Base-by-base conservation (phyloP, 2,797 vertebrate genomes). In the Cetoscarus ocellatus region DNA sequence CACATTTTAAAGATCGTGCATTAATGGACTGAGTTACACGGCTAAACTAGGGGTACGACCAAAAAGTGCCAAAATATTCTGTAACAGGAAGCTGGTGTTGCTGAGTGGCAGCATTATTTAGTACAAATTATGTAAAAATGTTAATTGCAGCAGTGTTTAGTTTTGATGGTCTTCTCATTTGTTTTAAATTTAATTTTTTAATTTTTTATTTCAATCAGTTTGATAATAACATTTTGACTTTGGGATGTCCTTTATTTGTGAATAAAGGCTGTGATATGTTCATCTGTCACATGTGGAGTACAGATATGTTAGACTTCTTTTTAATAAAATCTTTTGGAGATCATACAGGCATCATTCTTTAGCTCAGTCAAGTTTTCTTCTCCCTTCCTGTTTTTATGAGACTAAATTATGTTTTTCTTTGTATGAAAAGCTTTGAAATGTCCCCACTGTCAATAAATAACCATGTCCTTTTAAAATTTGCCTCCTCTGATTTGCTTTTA, bases 391-490 rank as follows among this genome's bases (percentile, higher is more conserved):
- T 27, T 6, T 18, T 17, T 19, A 42, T 18, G 10, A 27, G 48
- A 8, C 11, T 2, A 19, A 13, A 18, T 3, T 3, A 12, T 44
- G 13, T 44, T 14, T 14, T 14, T 1, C 17, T n/a, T 47, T 15
- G 27, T 8, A 49, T 10, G 17, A 45, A 60, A 15, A n/a, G 2
- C 3, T 52, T 47, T 57, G 9, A 56, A 56, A 13, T 35, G 19
- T 14, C 6, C 50, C 9, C 47, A 27, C 1, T 27, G 52, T 50
- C 13, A 51, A 68, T 61, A 73, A 56, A 50, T 50, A 6, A 11
- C 3, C 8, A 5, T 50, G 14, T 0, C 34, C 27, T 50, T 1
- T 36, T 5, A 5, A 35, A 11, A 42, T 2, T 19, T 50, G 34
- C 36, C 10, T 45, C 27, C 12, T 54, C 19, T 57, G 52, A 43